These are phyloP conservation scores for Eurois occulta DNA, from an alignment of 2,888 invertebrate genomes.

Conservation along the genomic window DNA sequence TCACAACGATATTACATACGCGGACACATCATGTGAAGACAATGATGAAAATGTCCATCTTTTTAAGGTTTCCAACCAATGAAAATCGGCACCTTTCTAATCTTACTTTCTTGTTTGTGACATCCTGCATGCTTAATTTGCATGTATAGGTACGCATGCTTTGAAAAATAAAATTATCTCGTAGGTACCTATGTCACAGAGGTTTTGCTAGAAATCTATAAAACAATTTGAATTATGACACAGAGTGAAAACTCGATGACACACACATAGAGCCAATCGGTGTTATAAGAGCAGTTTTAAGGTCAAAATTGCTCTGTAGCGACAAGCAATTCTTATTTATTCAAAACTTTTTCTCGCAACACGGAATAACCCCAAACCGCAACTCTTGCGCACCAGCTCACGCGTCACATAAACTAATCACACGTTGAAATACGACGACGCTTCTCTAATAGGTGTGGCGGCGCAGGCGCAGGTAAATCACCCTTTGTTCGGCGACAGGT, in stretches of 20 bases:
- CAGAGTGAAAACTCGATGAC: not conserved
- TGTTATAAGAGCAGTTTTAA: not conserved
- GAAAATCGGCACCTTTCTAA: not conserved
- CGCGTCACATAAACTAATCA: slow-evolving; percentile 83
- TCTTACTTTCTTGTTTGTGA: not conserved
- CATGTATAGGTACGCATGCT: no score
- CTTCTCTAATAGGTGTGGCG: slow-evolving; percentile 71
- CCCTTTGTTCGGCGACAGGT: slow-evolving; percentile 73
- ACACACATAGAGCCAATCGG: not conserved
- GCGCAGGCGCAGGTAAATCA: slow-evolving; percentile 69
- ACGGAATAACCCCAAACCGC: slow-evolving; percentile 61
- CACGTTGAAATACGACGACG: slow-evolving; percentile 77
- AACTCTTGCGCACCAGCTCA: slow-evolving; percentile 64
- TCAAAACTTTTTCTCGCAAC: slow-evolving; percentile 7
- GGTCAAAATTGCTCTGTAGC: not conserved
- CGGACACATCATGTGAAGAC: not conserved
- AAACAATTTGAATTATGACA: not conserved
- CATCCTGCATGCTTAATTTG: no score
- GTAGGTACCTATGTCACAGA: not conserved
- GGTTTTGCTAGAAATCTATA: not conserved
- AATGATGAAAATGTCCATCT: not conserved
- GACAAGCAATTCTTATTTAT: not conserved
- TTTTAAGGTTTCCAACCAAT: not conserved
- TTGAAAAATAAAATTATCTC: no score
- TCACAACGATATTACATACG: not conserved